Conservation (phyloP, 1,140 invertebrate species). For the Kradibia gibbosae region DNA sequence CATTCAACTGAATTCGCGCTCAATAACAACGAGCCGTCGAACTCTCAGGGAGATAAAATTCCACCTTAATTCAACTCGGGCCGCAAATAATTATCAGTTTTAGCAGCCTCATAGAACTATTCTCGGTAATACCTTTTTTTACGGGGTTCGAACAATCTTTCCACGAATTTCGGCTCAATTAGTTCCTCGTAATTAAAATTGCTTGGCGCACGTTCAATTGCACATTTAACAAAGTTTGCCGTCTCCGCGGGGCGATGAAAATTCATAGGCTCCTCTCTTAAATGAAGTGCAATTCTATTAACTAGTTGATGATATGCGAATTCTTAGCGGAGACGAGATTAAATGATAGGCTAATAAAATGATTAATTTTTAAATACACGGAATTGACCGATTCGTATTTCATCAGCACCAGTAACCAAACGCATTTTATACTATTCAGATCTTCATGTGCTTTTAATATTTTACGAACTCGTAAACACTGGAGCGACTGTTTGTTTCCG, state of each 20-base stretch:
- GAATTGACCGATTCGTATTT: neutral
- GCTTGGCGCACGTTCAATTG: neutral
- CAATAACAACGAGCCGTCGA: neutral
- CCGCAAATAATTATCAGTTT: slow-evolving; percentile 5
- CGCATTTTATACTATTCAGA: neutral
- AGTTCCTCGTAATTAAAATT: neutral
- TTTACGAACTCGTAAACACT: slow-evolving; percentile 5
- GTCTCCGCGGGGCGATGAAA: neutral
- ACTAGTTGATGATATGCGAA: neutral
- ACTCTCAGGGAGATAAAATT: too few relatives aligned
- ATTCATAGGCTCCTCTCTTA: neutral
- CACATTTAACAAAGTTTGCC: neutral
- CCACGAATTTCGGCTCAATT: neutral
- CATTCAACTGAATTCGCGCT: neutral
- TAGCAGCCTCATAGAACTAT: neutral
- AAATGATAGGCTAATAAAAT: neutral
- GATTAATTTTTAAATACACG: neutral
- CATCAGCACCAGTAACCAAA: neutral
- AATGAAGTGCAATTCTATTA: neutral
- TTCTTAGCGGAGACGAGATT: neutral
- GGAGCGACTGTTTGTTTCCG: neutral
- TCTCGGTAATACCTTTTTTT: slow-evolving; percentile 20
- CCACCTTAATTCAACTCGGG: neutral
- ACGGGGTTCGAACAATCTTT: neutral
- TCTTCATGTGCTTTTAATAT: neutral